These are phyloP conservation scores for Pseudomugil gertrudae DNA, from an alignment of 2,797 vertebrate genomes.

Conservation along the genomic window DNA sequence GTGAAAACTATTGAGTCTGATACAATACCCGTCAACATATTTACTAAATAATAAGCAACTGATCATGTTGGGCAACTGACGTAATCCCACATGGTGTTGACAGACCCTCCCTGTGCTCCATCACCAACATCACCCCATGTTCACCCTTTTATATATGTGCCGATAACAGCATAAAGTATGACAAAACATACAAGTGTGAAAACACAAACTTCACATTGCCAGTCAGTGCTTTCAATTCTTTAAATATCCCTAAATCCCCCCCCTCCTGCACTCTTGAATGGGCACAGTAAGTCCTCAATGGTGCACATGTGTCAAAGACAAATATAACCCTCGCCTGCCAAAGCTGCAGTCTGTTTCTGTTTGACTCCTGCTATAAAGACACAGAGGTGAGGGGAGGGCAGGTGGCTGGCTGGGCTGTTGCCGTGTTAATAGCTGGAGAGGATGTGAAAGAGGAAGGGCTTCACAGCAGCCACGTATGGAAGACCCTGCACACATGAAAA, in stretches of 20 bases:
- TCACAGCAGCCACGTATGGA: constrained; percentile 44
- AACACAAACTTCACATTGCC: constrained; percentile 55
- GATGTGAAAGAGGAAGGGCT: constrained; percentile 67
- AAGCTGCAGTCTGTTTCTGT: constrained; percentile 55
- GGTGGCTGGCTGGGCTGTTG: constrained; percentile 22
- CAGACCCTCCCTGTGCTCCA: constrained; percentile 10
- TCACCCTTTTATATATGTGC: not conserved
- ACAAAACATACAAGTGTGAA: constrained; percentile 22
- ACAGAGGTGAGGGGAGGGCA: constrained; percentile 54
- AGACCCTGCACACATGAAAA: constrained; percentile 16
- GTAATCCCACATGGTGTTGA: constrained; percentile 22
- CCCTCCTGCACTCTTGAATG: constrained; percentile 28
- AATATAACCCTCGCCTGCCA: constrained; percentile 71
- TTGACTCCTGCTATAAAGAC: constrained; percentile 51
- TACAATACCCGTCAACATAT: not conserved
- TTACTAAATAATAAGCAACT: not conserved
- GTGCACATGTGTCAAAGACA: constrained; percentile 73
- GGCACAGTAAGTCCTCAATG: constrained; percentile 54
- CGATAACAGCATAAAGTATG: constrained; percentile 10
- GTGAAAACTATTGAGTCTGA: not conserved
- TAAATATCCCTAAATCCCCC: constrained; percentile 61
- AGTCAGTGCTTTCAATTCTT: constrained; percentile 60
- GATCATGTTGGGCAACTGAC: constrained; percentile 31
- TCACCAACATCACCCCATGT: constrained; percentile 7
- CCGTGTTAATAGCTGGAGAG: constrained; percentile 37